A percentile compares a stretch with the other conserved stretches of the same genome.
Evolutionary conservation across 2,797 vertebrate genomes (phyloP).

Genomic region (Sebastolobus altivelis): DNA sequence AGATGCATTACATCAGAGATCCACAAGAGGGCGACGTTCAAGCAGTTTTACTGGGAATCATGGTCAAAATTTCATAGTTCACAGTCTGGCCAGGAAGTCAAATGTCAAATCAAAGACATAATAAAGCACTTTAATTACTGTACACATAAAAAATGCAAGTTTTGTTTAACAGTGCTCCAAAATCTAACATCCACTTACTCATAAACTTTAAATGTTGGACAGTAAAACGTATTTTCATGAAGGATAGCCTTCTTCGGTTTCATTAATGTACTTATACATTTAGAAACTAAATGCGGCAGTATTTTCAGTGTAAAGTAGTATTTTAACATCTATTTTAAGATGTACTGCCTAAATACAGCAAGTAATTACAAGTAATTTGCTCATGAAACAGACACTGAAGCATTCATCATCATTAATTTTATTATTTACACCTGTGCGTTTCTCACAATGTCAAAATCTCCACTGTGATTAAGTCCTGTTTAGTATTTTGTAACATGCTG

Average conservation of each 20-base stretch:
- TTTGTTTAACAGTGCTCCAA: neutral
- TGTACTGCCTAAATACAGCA: neutral
- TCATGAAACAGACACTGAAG: too few species aligned
- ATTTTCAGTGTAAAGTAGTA: neutral
- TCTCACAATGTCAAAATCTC: too few species aligned
- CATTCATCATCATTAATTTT: too few species aligned
- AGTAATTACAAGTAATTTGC: too few species aligned
- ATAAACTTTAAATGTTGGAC: neutral
- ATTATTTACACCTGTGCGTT: too few species aligned
- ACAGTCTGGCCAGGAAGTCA: neutral
- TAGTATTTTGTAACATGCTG: too few species aligned
- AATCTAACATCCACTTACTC: neutral
- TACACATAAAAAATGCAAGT: neutral
- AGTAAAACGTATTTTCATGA: neutral
- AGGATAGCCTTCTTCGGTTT: neutral
- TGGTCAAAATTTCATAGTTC: neutral
- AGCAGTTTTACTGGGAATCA: conserved; percentile 3
- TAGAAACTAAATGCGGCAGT: neutral
- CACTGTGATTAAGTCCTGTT: too few species aligned
- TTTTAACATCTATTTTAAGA: neutral
- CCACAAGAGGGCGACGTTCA: conserved; percentile 63
- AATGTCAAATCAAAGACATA: neutral
- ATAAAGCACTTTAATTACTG: neutral
- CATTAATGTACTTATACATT: neutral
- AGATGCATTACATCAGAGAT: conserved; percentile 18